Conservation (phyloP, 2,797 vertebrate genomes). For the Apodemus agrarius region DNA sequence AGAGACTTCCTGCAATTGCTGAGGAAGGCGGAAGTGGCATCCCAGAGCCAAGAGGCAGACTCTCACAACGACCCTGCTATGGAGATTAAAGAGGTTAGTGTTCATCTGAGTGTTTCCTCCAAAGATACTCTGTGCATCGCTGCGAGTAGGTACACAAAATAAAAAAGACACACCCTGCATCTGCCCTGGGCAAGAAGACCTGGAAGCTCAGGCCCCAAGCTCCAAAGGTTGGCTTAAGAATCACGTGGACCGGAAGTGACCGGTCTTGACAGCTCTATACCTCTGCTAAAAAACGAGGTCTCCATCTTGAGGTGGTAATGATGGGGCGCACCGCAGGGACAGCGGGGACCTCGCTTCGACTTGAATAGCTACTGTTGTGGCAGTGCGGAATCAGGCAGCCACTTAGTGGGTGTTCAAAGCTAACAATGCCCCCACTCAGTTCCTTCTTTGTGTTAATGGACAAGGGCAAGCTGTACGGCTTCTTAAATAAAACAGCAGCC, state of each 20-base stretch:
- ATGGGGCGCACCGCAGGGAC: background rate
- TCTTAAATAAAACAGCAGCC: constrained; percentile 56
- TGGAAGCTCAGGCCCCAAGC: no score
- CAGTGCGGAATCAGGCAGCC: background rate
- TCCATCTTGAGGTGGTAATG: background rate
- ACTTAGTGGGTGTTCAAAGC: constrained; percentile 54
- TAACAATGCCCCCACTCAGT: background rate
- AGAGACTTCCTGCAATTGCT: background rate
- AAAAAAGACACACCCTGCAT: background rate
- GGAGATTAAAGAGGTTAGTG: background rate
- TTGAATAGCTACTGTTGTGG: background rate
- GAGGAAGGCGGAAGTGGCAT: background rate
- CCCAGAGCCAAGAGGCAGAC: background rate
- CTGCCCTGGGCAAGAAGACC: background rate
- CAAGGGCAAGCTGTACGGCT: background rate
- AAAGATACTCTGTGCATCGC: background rate
- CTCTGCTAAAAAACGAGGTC: constrained; percentile 46
- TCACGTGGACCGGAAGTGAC: background rate
- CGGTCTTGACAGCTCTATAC: background rate
- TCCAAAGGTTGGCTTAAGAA: background rate
- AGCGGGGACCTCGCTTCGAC: background rate
- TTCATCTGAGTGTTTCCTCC: background rate
- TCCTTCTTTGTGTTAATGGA: constrained; percentile 57
- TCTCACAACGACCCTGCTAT: background rate
- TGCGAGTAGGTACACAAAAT: background rate